Evolutionary conservation across 2,113 vertebrate species (phyloP).

Genomic region (Isichthys henryi): DNA sequence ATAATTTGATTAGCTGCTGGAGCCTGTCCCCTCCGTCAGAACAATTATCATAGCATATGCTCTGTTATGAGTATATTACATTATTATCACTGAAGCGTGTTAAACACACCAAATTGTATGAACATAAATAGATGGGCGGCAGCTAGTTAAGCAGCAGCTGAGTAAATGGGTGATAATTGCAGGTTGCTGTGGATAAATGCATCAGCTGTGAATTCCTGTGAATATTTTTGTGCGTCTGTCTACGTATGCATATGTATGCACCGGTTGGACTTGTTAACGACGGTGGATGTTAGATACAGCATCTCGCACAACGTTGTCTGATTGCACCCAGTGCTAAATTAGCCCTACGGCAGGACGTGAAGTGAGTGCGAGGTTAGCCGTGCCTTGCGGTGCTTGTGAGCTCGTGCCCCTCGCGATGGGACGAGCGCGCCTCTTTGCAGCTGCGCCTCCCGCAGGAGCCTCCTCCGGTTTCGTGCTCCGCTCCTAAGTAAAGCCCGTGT

Average conservation of each 20-base stretch:
- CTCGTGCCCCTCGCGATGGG: background rate
- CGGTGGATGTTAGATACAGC: background rate
- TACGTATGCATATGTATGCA: background rate
- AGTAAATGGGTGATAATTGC: background rate
- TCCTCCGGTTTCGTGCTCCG: background rate
- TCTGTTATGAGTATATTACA: background rate
- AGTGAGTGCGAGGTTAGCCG: background rate
- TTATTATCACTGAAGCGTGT: background rate
- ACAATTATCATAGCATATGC: background rate
- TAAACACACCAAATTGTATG: background rate
- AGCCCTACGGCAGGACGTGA: background rate
- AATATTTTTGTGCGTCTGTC: background rate
- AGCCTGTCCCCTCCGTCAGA: background rate
- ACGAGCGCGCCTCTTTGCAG: background rate
- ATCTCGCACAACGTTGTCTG: background rate
- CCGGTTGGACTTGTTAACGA: background rate
- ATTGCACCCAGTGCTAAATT: background rate
- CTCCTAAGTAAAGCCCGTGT: background rate
- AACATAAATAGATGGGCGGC: background rate
- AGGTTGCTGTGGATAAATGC: background rate
- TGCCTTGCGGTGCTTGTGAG: background rate
- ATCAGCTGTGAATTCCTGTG: background rate
- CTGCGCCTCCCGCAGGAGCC: background rate
- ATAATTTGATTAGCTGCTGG: background rate
- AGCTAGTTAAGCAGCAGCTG: background rate